These are phyloP conservation scores for Aricia agestis DNA, from an alignment of 1,140 invertebrate genomes.

Conservation along the genomic window DNA sequence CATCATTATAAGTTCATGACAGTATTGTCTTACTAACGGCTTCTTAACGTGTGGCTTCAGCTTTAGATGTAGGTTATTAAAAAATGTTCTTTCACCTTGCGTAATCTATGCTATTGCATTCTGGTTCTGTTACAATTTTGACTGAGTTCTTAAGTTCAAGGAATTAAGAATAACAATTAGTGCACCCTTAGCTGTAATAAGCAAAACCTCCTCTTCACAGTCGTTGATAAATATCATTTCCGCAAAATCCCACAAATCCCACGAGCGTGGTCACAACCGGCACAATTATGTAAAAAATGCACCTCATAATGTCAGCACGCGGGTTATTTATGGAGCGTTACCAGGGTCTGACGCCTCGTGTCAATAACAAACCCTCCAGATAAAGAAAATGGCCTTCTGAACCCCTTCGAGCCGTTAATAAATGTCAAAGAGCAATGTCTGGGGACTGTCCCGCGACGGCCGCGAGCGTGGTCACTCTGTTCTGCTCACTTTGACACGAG, in stretches of 20 bases:
- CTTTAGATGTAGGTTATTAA: too few species aligned
- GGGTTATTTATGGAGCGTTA: slow-evolving; percentile 19
- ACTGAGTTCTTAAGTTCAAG: too few species aligned
- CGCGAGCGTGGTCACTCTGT: not conserved
- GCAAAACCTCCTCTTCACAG: too few species aligned
- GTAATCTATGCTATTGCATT: too few species aligned
- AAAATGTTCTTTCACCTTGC: too few species aligned
- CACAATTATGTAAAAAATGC: slow-evolving; percentile 12
- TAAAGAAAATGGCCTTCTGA: slow-evolving; percentile 37
- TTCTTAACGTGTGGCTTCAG: not conserved
- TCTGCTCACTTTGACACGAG: not conserved
- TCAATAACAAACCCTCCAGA: slow-evolving; percentile 40
- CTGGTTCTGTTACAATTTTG: too few species aligned
- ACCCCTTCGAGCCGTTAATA: slow-evolving; percentile 55
- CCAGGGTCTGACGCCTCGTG: slow-evolving; percentile 31
- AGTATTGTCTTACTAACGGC: not conserved
- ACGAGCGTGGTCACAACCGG: not conserved
- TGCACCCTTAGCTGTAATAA: too few species aligned
- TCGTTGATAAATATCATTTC: not conserved
- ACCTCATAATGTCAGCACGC: slow-evolving; percentile 4
- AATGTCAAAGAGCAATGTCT: slow-evolving; percentile 44
- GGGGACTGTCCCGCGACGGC: slow-evolving; percentile 1
- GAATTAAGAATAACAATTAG: too few species aligned
- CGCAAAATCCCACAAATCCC: not conserved
- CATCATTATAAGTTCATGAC: not conserved